phyloP scores from a whole-genome alignment of 2,797 vertebrate genomes.

The Toxotes lorentzi region DNA sequence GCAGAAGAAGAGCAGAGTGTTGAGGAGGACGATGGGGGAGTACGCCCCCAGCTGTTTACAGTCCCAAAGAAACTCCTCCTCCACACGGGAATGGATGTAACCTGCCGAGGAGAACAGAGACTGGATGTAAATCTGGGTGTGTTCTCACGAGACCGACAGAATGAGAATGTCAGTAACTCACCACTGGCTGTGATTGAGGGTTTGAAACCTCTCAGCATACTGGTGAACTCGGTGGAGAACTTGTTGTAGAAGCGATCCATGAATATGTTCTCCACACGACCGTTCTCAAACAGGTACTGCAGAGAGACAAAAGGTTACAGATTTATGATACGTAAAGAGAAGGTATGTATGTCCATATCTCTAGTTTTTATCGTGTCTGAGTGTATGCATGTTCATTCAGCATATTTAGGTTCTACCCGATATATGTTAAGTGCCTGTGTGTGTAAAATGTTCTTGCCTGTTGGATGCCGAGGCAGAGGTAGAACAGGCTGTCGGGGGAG shows the following conservation, averaged over 20 bases:
- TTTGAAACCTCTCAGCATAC: slow-evolving; percentile 91
- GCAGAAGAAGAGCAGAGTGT: slow-evolving; percentile 98
- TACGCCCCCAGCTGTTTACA: slow-evolving; percentile 98
- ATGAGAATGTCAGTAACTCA: slow-evolving; percentile 74
- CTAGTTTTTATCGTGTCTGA: background rate
- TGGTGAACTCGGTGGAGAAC: slow-evolving; percentile 94
- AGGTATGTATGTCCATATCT: background rate
- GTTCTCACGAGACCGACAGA: background rate
- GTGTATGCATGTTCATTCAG: background rate
- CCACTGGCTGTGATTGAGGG: slow-evolving; percentile 92
- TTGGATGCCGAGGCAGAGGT: slow-evolving; percentile 99
- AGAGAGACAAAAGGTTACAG: background rate
- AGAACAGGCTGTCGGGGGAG: slow-evolving; percentile 94
- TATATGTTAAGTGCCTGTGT: background rate
- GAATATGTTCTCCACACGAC: slow-evolving; percentile 99
- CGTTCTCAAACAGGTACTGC: slow-evolving; percentile 97
- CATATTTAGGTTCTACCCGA: background rate
- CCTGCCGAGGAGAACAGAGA: slow-evolving; percentile 77
- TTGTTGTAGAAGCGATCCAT: slow-evolving; percentile 94
- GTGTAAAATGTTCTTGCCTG: slow-evolving; percentile 84
- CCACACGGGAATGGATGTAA: slow-evolving; percentile 94
- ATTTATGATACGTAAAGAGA: background rate
- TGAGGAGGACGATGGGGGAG: slow-evolving; percentile 97
- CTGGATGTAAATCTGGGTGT: fast-evolving
- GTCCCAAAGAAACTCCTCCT: slow-evolving; percentile 97